phyloP scores from a whole-genome alignment of 2,113 vertebrate species.

The Glaucidium brasilianum region DNA sequence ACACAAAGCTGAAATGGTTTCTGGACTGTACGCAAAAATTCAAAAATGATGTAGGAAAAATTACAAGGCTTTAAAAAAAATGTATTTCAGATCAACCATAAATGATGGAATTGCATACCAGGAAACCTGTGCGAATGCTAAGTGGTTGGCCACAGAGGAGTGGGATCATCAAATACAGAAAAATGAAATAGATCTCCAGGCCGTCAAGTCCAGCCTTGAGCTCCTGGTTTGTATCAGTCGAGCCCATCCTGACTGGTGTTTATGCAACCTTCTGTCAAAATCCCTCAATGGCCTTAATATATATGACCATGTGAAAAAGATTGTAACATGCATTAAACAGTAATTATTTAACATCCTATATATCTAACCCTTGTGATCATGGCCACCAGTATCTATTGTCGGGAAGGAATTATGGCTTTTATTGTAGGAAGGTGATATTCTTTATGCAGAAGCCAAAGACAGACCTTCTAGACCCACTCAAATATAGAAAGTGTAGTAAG shows the following conservation, averaged over 20 bases:
- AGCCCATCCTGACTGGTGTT: not conserved
- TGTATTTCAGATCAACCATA: not conserved
- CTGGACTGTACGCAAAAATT: not conserved
- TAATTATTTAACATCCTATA: not conserved
- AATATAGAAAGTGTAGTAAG: not conserved
- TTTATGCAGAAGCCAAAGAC: not conserved
- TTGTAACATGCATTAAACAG: not conserved
- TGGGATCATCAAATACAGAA: not conserved
- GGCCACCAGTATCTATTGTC: not conserved
- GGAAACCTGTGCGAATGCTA: not conserved
- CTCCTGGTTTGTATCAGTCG: accelerated
- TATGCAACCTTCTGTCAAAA: not conserved
- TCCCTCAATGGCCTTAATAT: not conserved
- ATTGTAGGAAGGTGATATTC: not conserved
- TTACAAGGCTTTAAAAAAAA: not conserved
- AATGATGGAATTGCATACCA: not conserved
- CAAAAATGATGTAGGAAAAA: not conserved
- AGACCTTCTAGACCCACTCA: not conserved
- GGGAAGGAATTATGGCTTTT: not conserved
- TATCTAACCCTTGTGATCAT: not conserved
- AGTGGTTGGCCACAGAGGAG: not conserved
- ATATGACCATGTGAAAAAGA: not conserved
- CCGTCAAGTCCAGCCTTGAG: not conserved
- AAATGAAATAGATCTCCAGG: not conserved
- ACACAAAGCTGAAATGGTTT: not conserved